Base-by-base conservation (phyloP, 1,140 invertebrate species). In the Whitmania pigra region DNA sequence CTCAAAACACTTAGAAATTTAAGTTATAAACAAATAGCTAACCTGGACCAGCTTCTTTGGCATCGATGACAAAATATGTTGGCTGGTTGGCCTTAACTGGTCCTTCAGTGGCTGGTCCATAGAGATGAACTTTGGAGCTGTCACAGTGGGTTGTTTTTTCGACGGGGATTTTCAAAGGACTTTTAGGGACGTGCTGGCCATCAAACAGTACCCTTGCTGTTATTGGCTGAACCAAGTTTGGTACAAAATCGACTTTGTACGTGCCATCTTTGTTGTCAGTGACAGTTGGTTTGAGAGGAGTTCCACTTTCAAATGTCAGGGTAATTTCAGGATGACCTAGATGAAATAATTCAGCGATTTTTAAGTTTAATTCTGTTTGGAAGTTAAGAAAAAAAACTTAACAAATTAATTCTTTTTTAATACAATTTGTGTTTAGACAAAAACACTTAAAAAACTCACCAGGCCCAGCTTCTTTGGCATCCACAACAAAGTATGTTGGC, bases 111-210 rank as follows among this genome's bases (percentile, higher is more conserved):
- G 72, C 74, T 57, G 74, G 72, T 36, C 74, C 74, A 53, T 73
- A 75, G 0, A 74, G 63, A 68, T 69, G 57, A 63, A 63, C 57
- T 63, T 63, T 63, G 29, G 57, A 63, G 57, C 22, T 31, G 18
- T 63, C 57, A 63, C 22, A 63, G 0, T 22, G 57, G 29, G 29
- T 31, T 63, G 22, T 63, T 63, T 63, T 22, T 63, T n/a, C 36
- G 63, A 31, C 88, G 70, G 87, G 85, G n/a, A 92, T 87, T 57
- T 87, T 87, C 60, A 91, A 86, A 11, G 90, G 90, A 71, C 87
- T 87, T 57, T 86, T 81, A 0, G 90, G 89, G 68, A 92, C 87
- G 57, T 87, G 86, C 0, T 88, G 80, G 7, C 88, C 89, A 29
- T 88, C 89, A 77, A 90, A 91, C 5, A 85, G 68, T 40, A 77